Evolutionary conservation across 2,113 vertebrate genomes (phyloP).

Genomic region (Clarias batrachus): DNA sequence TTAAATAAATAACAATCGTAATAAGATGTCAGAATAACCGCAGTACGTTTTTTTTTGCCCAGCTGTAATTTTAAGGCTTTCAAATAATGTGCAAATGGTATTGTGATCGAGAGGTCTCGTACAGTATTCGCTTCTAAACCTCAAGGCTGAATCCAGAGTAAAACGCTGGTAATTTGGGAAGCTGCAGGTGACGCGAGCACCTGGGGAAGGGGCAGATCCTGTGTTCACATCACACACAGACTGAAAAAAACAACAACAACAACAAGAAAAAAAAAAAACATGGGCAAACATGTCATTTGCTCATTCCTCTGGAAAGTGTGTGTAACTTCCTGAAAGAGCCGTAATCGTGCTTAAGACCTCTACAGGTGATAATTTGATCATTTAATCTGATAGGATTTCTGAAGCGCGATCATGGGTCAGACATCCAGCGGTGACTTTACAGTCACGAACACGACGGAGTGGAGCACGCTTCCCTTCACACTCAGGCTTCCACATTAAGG

Average conservation of each 20-base stretch:
- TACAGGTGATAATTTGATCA: neutral
- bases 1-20: no score
- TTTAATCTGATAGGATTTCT: neutral
- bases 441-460: neutral
- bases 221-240: neutral
- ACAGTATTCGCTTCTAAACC: neutral
- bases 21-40: no score
- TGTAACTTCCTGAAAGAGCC: constrained; percentile 6
- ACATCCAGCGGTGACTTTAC: neutral
- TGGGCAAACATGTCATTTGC: neutral
- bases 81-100: neutral
- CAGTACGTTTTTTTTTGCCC: no score
- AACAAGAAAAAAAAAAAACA: neutral
- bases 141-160: neutral
- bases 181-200: neutral
- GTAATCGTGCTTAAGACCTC: neutral
- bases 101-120: neutral
- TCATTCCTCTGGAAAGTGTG: neutral
- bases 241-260: no score
- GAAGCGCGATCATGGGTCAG: neutral
- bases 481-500: no score
- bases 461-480: neutral
- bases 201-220: neutral
- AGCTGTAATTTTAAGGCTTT: neutral
- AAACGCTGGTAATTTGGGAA: constrained; percentile 13